Evolutionary conservation across 1,140 invertebrate genomes (phyloP), one percentile per base, ranked within the genome.

Genomic region (Heliothis subflexa): DNA sequence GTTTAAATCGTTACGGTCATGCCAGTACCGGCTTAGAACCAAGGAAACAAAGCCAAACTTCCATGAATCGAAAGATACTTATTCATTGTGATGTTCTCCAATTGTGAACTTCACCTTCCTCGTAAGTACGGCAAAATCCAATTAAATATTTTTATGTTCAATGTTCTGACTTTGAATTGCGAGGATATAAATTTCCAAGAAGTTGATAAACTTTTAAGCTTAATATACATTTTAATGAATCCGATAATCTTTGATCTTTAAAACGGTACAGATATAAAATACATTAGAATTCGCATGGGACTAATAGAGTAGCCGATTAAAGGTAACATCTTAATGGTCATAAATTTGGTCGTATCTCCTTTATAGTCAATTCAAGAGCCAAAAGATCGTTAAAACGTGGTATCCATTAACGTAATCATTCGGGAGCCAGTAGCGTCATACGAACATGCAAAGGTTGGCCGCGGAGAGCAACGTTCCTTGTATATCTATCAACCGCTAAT

Each of bases 351-450:
- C 85, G 83, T 91, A 91, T 92, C 89, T 90, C 83, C 86, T 93
- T 93, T 89, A 93, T 90, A 83, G 88, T 82, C 87, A 85, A 86
- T 89, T 91, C 84, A 86, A 90, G 85, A 88, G 86, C 82, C 88
- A 85, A 88, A 86, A 88, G 86, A 88, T 88, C 89, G 87, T 93
- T 91, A 91, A 91, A 89, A 89, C 79, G 81, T 80, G 85, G 79
- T 59, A 83, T 88, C 89, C 91, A 90, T 91, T 93, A 93, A 85
- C 78, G 86, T 89, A 89, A 91, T 93, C 87, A 91, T 91, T 90
- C 86, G 78, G 88, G 80, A 88, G 86, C 84, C 84, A 88, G 89
- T 90, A 89, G 90, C 84, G 87, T 91, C 87, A 91, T 89, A 84
- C 78, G 79, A 85, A 87, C 85, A 90, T 90, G 89, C 86, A 87